Evolutionary conservation across 2,797 vertebrate species (phyloP), one percentile per base, ranked within the genome.

Genomic region (Characodon lateralis): DNA sequence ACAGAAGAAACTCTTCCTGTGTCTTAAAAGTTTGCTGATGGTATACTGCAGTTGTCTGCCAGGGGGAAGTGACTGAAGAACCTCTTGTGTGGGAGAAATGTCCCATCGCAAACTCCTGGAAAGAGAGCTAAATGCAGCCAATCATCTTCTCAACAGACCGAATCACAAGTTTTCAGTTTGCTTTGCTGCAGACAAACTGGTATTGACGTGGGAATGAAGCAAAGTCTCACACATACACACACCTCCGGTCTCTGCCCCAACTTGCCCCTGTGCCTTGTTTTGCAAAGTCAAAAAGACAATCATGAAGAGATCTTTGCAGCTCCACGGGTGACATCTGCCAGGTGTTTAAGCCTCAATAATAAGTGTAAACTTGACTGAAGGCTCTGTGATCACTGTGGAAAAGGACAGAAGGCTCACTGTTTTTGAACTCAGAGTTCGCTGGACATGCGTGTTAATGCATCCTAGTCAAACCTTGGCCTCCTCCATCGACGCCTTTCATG

Each of bases 231-330:
- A 82, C 81, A 68, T 75, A 78, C 78, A 78, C 88, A 85, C 84
- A 78, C 82, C 84, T 85, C 61, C n/a, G 24, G 1, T 85, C 91
- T 79, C 76, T 95, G 94, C 83, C 92, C 89, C 56, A 85, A 94
- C 94, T 90, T 94, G 93, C 83, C 89, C 83, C 83, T 82, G 71
- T 83, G 78, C 87, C 82, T 90, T 87, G 89, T 93, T 89, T 90
- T 89, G 85, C 86, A 74, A 74, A 55, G 50, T 74, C 69, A 79
- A 82, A 76, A 82, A 90, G 83, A 93, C 81, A 88, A 74, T 81
- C 77, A 66, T 77, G 82, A 76, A 84, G 78, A 87, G 83, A 84
- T 80, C 69, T 87, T 81, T 83, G 59, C 72, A 48, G 82, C 78
- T 84, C 76, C 77, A 69, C 86, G 76, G 84, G 83, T 79, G 80